A percentile compares a stretch with the other conserved stretches of the same genome.
These are phyloP conservation scores for Catharus fuscescens DNA, from an alignment of 2,113 vertebrate genomes.

Conservation along the genomic window DNA sequence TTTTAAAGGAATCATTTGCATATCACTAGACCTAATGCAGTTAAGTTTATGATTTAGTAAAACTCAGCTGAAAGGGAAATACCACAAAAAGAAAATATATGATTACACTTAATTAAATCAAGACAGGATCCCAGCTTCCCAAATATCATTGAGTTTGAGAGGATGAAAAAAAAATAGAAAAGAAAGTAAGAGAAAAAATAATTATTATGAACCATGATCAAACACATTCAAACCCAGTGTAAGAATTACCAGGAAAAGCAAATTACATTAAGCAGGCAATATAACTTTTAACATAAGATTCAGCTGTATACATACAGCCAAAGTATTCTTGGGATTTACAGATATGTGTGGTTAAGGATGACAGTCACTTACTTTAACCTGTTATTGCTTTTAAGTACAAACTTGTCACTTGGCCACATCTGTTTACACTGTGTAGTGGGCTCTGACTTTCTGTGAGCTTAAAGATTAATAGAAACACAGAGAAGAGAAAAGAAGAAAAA, in stretches of 20 bases:
- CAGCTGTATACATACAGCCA: background rate
- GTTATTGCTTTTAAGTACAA: background rate
- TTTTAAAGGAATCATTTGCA: conserved; percentile 42
- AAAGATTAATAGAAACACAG: background rate
- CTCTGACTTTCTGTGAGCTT: background rate
- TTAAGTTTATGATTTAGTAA: conserved; percentile 31
- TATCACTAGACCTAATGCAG: background rate
- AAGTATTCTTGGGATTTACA: background rate
- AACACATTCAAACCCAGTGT: background rate
- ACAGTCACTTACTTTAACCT: background rate
- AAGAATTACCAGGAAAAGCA: background rate
- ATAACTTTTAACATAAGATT: background rate
- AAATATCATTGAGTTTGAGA: background rate
- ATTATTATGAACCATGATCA: background rate
- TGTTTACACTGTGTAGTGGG: background rate
- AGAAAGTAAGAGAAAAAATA: too few species aligned
- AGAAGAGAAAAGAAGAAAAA: too few species aligned
- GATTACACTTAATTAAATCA: background rate
- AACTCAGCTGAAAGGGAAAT: conserved; percentile 27
- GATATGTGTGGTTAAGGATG: background rate
- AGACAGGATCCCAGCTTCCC: background rate
- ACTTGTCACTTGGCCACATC: accelerated
- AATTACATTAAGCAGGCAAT: background rate
- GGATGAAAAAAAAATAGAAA: accelerated
- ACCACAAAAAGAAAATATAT: background rate